Conservation (phyloP, 2,797 vertebrate genomes). For the Rhinoraja longicauda region DNA sequence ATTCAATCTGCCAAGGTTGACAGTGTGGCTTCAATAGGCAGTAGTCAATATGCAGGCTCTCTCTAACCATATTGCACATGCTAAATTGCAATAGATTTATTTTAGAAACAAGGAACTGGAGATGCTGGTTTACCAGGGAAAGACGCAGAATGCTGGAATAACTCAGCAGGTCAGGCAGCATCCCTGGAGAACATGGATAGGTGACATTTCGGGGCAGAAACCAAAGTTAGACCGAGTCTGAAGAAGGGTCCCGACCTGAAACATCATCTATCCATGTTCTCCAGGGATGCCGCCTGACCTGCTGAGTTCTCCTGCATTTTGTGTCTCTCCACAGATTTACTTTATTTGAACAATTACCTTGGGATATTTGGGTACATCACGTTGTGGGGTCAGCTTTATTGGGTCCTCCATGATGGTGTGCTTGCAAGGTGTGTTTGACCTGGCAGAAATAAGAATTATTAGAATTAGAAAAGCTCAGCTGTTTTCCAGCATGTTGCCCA, state of each 20-base stretch:
- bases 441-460: neutral
- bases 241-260: no score
- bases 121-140: no score
- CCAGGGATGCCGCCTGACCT: no score
- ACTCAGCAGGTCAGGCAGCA: no score
- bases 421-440: slow-evolving; percentile 64
- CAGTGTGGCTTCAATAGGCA: neutral
- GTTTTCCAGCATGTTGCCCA: neutral
- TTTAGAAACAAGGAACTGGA: neutral
- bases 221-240: no score
- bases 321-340: neutral
- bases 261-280: no score
- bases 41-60: neutral
- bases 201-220: no score
- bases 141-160: no score
- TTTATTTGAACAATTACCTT: slow-evolving; percentile 66
- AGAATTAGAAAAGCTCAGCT: neutral
- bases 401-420: slow-evolving; percentile 75
- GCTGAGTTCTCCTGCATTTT: no score
- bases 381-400: slow-evolving; percentile 72
- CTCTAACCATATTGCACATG: neutral
- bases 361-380: slow-evolving; percentile 84
- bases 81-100: neutral
- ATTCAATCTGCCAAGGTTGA: neutral
- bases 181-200: no score